phyloP scores from a whole-genome alignment of 2,888 invertebrate genomes.

The Pollenia labialis region DNA sequence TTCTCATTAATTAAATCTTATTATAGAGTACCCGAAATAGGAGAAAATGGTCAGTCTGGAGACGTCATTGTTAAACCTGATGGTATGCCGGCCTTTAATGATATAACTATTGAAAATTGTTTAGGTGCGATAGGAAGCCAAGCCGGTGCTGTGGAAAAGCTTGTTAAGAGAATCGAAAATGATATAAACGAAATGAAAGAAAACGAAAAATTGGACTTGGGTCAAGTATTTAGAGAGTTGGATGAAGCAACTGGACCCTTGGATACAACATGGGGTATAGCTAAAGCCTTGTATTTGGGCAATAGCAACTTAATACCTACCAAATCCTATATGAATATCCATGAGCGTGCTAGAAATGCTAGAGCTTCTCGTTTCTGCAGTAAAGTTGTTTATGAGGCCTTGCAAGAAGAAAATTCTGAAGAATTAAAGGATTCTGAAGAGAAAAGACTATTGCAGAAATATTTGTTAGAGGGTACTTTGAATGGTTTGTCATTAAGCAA shows the following conservation, averaged over 20 bases:
- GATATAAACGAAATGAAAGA: constrained; percentile 82
- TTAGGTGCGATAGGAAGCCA: constrained; percentile 93
- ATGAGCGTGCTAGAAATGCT: constrained; percentile 91
- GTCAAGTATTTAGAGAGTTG: constrained; percentile 87
- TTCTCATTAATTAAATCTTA: neutral
- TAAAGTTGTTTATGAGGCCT: constrained; percentile 77
- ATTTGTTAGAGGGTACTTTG: constrained; percentile 91
- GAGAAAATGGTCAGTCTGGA: constrained; percentile 91
- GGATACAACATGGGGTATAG: constrained; percentile 93
- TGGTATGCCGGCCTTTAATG: constrained; percentile 92
- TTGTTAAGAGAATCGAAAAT: constrained; percentile 88
- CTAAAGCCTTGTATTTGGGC: constrained; percentile 92
- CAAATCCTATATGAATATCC: constrained; percentile 90
- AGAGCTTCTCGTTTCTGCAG: constrained; percentile 90
- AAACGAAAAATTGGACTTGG: constrained; percentile 69
- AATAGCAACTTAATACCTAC: constrained; percentile 92
- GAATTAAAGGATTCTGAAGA: constrained; percentile 83
- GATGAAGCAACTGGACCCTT: constrained; percentile 90
- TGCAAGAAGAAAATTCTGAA: constrained; percentile 78
- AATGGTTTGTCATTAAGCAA: constrained; percentile 90
- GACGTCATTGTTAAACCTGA: constrained; percentile 89
- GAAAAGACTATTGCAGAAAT: constrained; percentile 90
- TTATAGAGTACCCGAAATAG: constrained; percentile 91
- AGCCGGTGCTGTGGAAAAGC: constrained; percentile 91
- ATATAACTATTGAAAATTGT: constrained; percentile 92